Evolutionary conservation across 2,113 vertebrate genomes (phyloP).

Genomic region (Piprites chloris): DNA sequence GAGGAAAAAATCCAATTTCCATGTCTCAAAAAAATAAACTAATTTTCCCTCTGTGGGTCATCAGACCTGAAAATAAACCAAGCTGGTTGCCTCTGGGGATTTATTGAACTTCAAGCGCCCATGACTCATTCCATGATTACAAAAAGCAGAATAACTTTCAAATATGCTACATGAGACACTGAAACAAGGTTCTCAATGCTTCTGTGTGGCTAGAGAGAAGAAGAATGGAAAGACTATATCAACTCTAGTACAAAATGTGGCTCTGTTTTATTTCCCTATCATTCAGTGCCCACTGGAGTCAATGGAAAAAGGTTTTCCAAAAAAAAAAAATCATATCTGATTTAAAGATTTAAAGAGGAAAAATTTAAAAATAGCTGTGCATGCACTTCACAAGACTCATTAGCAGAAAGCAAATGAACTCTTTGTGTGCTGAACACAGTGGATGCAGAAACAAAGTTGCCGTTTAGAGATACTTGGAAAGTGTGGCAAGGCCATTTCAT

Average conservation of each 20-base stretch:
- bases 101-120: not conserved
- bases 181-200: not conserved
- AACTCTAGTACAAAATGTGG: not conserved
- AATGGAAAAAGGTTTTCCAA: not conserved
- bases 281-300: not conserved
- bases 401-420: not conserved
- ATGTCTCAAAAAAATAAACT: not conserved
- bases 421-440: not conserved
- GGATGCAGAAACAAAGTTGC: not conserved
- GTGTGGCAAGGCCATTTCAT: not conserved
- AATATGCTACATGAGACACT: not conserved
- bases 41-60: not conserved
- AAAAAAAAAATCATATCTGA: not conserved
- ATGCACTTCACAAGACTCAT: not conserved
- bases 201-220: not conserved
- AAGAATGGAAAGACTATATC: not conserved
- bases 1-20: not conserved
- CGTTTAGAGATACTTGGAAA: not conserved
- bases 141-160: not conserved
- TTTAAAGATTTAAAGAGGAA: not conserved
- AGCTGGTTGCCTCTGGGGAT: conserved; percentile 1
- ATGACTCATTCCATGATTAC: not conserved
- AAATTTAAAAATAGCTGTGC: not conserved
- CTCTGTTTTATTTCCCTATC: not conserved
- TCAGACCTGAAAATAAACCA: conserved; percentile 44